These are phyloP conservation scores for Neomorphus geoffroyi DNA, from an alignment of 2,797 vertebrate genomes.

Conservation along the genomic window DNA sequence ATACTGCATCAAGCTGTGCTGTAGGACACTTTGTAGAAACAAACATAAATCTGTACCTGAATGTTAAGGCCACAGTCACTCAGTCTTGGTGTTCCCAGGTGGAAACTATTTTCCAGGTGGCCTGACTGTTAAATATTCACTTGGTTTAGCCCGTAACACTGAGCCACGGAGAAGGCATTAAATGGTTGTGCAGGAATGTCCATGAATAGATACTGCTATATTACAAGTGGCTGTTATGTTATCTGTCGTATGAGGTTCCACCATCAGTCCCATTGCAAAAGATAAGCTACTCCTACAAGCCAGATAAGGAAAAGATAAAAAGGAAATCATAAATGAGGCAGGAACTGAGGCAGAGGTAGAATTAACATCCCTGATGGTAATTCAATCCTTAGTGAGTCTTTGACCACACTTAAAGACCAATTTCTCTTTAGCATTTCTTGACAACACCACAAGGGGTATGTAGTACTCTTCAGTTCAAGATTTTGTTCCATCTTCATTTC, in stretches of 20 bases:
- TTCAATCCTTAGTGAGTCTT: background rate
- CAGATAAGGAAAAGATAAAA: background rate
- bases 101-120: background rate
- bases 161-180: background rate
- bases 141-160: background rate
- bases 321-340: background rate
- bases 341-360: background rate
- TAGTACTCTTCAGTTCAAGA: background rate
- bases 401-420: background rate
- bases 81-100: background rate
- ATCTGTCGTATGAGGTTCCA: background rate
- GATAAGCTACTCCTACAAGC: background rate
- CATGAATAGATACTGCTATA: rapidly evolving
- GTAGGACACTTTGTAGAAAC: background rate
- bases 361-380: background rate
- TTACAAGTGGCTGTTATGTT: background rate
- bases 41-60: background rate
- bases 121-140: background rate
- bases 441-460: background rate
- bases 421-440: background rate
- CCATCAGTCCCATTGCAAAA: background rate
- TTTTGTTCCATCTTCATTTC: background rate
- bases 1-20: background rate
- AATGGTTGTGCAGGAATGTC: background rate
- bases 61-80: background rate